Conservation (phyloP, 1,140 invertebrate species). For the Zophobas morio region DNA sequence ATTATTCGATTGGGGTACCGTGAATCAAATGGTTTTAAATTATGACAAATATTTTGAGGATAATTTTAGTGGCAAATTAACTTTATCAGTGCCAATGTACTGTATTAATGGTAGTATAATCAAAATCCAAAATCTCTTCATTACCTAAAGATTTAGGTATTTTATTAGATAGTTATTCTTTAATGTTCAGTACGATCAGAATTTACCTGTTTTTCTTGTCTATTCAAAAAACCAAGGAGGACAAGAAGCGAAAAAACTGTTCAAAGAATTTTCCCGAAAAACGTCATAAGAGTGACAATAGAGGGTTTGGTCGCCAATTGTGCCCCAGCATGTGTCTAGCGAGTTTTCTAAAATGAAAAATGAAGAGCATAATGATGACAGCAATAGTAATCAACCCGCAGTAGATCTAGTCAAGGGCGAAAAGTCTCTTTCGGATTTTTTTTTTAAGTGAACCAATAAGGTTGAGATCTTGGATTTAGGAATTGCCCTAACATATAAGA, state of each 20-base stretch:
- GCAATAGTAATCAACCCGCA: constrained; percentile 1
- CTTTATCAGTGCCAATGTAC: too few relatives aligned
- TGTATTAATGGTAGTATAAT: too few relatives aligned
- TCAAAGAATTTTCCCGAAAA: constrained; percentile 1
- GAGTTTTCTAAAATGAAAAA: constrained; percentile 1
- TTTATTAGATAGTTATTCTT: not conserved
- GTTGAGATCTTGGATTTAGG: constrained; percentile 2
- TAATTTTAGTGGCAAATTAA: too few relatives aligned
- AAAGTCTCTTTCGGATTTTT: constrained; percentile 7
- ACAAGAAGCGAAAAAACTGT: not conserved
- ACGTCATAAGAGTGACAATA: not conserved
- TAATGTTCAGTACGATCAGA: not conserved
- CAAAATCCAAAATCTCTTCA: too few relatives aligned
- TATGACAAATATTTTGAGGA: too few relatives aligned
- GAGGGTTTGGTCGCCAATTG: constrained; percentile 1
- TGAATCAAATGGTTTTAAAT: too few relatives aligned
- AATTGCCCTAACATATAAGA: not conserved
- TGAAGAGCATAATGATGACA: not conserved
- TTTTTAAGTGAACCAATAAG: not conserved
- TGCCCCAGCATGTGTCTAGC: not conserved
- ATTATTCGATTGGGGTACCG: too few relatives aligned
- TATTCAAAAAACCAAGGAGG: not conserved
- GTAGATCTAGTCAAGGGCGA: not conserved
- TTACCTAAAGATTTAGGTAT: not conserved
- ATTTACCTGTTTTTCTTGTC: not conserved